Percentiles rank a stretch among this genome's conserved stretches.
Evolutionary conservation across 2,113 vertebrate species (phyloP).

Genomic region (Pristiophorus japonicus): DNA sequence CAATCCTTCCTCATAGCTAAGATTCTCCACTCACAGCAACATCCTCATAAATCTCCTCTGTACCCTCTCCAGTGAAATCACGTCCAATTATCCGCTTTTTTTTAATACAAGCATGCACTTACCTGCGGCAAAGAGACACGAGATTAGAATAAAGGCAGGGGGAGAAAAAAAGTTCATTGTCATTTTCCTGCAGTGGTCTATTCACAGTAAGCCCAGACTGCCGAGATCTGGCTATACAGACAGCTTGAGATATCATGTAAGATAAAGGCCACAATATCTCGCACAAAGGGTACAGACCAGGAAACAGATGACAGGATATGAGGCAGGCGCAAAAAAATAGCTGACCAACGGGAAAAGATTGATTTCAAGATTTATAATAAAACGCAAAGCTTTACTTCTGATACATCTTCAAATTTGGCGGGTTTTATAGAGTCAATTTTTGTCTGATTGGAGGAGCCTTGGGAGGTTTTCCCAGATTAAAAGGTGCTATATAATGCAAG

Average conservation of each 20-base stretch:
- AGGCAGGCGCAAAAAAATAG: neutral
- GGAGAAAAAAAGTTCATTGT: neutral
- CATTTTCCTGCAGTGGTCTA: neutral
- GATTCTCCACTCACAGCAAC: too few species aligned
- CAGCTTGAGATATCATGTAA: too few species aligned
- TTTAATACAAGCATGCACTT: neutral
- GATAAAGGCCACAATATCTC: too few species aligned
- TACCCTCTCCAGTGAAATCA: too few species aligned
- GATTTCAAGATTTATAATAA: neutral
- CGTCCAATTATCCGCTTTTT: too few species aligned
- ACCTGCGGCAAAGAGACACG: neutral
- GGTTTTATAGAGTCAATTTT: neutral
- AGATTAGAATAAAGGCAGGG: neutral
- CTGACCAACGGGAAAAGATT: neutral
- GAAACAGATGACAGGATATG: neutral
- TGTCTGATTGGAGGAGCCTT: too few species aligned
- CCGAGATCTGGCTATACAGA: neutral
- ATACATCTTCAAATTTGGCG: too few species aligned
- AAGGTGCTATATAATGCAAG: neutral
- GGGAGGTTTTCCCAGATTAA: neutral
- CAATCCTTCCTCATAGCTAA: too few species aligned
- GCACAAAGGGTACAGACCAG: neutral
- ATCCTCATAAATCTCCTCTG: too few species aligned
- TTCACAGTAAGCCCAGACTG: neutral
- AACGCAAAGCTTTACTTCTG: too few species aligned